Base-by-base conservation (phyloP, 2,113 vertebrate genomes). In the Rhinopomastus cyanomelas region DNA sequence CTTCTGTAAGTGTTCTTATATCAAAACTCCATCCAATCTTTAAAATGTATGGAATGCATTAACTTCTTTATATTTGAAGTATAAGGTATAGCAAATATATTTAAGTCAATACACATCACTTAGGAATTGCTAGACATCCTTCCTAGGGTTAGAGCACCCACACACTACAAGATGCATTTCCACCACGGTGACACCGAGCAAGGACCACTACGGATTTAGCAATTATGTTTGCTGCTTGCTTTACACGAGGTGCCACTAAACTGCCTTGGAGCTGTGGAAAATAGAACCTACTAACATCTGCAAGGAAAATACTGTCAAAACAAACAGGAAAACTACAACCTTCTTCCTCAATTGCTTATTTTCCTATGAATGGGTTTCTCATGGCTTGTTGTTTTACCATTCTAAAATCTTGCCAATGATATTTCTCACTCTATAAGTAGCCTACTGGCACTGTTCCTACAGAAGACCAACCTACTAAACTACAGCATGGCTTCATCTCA, bases 381-480 rank as follows among this genome's bases (percentile, higher is more conserved):
- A 2, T 16, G 60, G 27, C 62, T 71, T 37, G 56, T 25, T 68
- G 75, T 72, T 20, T 88, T 59, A 87, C 18, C 42, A n/a, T 67
- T 84, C 55, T 65, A 49, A 61, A 81, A 16, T 8, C 71, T 83
- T 85, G 88, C 68, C 85, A 77, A 51, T 3, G 12, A 60, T 69
- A 51, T 37, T 85, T 72, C 71, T 85, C 79, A 89, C 82, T 95
- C 82, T 69, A 19, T 37, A 51, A 90, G 88, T 19, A 92, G 82
- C 85, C 77, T 60, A 52, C 74, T 89, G 78, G 91, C 92, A 92
- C 51, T 19, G 39, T 71, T 96, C 81, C 92, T 78, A 59, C 60
- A 64, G 68, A 72, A 85, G 37, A 17, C 32, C 64, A 90, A 53
- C 57, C 88, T 25, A 69, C 32, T 39, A 5, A 89, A 89, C 91